These are phyloP conservation scores for Eurytoma californica DNA, from an alignment of 2,888 invertebrate species.

Conservation along the genomic window DNA sequence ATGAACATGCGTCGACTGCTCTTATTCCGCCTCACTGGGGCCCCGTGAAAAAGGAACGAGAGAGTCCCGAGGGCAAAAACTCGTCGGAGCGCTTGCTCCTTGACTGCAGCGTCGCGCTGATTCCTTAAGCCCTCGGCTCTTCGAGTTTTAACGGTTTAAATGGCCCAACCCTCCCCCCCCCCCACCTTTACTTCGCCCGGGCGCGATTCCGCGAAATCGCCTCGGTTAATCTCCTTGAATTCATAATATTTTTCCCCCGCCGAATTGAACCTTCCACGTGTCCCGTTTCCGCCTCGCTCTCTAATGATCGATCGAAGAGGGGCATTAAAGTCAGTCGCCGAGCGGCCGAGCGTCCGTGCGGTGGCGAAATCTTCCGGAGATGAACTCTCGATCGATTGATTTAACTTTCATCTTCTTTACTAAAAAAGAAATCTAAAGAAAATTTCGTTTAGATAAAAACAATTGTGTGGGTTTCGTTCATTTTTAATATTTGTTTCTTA, in stretches of 20 bases:
- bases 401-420: no score
- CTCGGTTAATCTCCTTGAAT: constrained; percentile 33
- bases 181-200: not conserved
- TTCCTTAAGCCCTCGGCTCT: constrained; percentile 31
- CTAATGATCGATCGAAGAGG: constrained; percentile 30
- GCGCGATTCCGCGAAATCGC: constrained; percentile 35
- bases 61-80: not conserved
- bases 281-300: constrained; percentile 33
- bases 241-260: constrained; percentile 2
- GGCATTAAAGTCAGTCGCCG: constrained; percentile 4
- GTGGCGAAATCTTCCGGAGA: no score
- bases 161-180: not conserved
- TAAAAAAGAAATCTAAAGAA: no score
- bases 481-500: no score
- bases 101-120: constrained; percentile 16
- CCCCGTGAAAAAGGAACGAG: constrained; percentile 14
- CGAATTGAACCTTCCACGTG: not conserved
- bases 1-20: constrained; percentile 75
- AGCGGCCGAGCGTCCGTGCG: not conserved
- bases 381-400: no score
- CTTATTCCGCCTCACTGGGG: constrained; percentile 73
- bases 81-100: not conserved
- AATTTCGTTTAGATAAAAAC: no score
- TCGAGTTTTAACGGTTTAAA: constrained; percentile 45
- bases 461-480: no score